Evolutionary conservation across 2,888 invertebrate genomes (phyloP).

Genomic region (Agrypnus murinus): DNA sequence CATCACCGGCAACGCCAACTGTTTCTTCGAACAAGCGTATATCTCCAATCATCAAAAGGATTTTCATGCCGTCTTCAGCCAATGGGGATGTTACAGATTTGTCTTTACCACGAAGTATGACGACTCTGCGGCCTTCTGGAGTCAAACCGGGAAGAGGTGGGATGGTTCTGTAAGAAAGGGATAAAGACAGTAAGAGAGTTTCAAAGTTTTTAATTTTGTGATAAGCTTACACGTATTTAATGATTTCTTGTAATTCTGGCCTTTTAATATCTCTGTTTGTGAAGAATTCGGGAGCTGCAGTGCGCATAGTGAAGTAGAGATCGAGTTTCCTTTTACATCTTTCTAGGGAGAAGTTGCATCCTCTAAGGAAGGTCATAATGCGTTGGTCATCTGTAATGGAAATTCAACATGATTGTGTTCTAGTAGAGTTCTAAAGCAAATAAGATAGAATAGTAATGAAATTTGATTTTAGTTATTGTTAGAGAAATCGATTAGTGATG

Average conservation of each 20-base stretch:
- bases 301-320: conserved; percentile 91
- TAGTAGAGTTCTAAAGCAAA: no score
- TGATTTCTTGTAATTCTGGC: conserved; percentile 82
- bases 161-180: conserved; percentile 76
- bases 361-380: conserved; percentile 87
- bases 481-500: no score
- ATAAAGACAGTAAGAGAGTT: neutral
- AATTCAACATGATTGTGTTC: no score
- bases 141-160: conserved; percentile 89
- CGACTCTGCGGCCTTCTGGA: conserved; percentile 85
- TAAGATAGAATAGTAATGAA: no score
- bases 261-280: conserved; percentile 82
- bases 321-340: conserved; percentile 90
- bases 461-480: no score
- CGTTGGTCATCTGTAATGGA: conserved; percentile 80
- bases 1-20: conserved; percentile 88
- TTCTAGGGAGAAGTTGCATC: conserved; percentile 90
- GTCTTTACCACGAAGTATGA: conserved; percentile 82
- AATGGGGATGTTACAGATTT: conserved; percentile 82
- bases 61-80: conserved; percentile 86
- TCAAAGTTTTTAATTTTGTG: no score
- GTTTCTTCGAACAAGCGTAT: conserved; percentile 84
- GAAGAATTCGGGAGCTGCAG: conserved; percentile 89
- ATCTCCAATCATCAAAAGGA: conserved; percentile 90
- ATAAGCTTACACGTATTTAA: conserved; percentile 79